Conservation (phyloP, 2,113 vertebrate genomes). For the Podiceps cristatus region DNA sequence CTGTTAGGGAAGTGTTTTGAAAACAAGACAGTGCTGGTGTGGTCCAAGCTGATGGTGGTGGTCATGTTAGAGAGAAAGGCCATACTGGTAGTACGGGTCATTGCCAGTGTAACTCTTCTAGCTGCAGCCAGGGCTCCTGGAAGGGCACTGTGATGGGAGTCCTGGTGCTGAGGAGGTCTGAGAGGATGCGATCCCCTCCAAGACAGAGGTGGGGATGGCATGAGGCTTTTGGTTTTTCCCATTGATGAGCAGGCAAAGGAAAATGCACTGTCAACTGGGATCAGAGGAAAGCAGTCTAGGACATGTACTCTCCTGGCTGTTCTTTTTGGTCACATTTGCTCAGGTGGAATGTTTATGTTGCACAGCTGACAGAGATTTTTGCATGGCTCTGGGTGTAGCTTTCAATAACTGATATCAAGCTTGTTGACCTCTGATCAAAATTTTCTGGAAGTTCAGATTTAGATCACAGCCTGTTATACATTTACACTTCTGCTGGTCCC, state of each 20-base stretch:
- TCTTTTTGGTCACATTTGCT: not conserved
- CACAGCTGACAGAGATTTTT: not conserved
- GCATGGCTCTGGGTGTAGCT: not conserved
- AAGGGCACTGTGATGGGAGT: not conserved
- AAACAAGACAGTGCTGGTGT: not conserved
- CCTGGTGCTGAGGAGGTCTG: not conserved
- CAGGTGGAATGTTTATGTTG: not conserved
- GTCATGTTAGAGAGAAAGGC: not conserved
- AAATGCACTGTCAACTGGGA: accelerated
- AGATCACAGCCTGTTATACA: not conserved
- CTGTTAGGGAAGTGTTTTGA: not conserved
- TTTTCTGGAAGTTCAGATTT: not conserved
- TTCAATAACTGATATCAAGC: not conserved
- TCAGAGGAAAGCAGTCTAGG: not conserved
- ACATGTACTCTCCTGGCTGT: not conserved
- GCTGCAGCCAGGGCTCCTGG: not conserved
- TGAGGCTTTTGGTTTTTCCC: not conserved
- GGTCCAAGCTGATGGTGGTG: not conserved
- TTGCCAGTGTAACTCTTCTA: not conserved
- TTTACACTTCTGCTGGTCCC: not conserved
- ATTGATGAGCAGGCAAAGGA: not conserved
- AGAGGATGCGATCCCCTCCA: not conserved
- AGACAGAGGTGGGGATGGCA: not conserved
- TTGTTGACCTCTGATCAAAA: not conserved
- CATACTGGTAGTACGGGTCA: not conserved